Evolutionary conservation across 2,113 vertebrate genomes (phyloP), one percentile per base, ranked within the genome.

Genomic region (Psilopsiagon aymara): DNA sequence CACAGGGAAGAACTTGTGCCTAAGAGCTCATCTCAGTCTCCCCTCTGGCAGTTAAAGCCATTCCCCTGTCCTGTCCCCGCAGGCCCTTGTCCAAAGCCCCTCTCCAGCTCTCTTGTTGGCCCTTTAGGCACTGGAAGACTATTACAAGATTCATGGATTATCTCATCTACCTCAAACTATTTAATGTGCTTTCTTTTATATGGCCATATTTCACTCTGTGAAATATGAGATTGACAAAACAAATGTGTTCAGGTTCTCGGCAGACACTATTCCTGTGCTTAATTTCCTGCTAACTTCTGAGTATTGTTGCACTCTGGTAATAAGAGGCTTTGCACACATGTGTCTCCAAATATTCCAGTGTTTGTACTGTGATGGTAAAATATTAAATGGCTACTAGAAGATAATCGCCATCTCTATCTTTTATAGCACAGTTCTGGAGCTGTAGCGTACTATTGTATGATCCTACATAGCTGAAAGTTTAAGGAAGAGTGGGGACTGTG

Each of bases 251-350:
- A 85, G 76, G 14, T 93, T 87, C 84, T 92, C 46, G 33, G 84
- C 81, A 94, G 94, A 94, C 94, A 74, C 94, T 95, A 91, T 97
- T 90, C 76, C 33, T 62, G 70, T 59, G 17, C 78, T 94, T 97
- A 44, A 95, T 96, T 96, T 94, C 95, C 94, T 96, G 94, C 31
- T 79, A 20, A 66, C 29, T 35, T 51, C 84, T 39, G 57, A 90
- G 67, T 63, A 8, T 91, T 95, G 80, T 76, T 94, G 74, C 4
- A 1, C 41, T 92, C 49, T 66, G 33, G 70, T 94, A 62, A 39
- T 15, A 57, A 62, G 78, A 95, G 35, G 53, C 75, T 95, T 60
- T 76, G 78, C 67, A 21, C 29, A 7, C 73, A 41, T 6, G 0
- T 39, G 11, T 53, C 68, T 53, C 24, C 19, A 37, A 43, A 74